Base-by-base conservation (phyloP, 2,797 vertebrate species). In the Arremon aurantiirostris region DNA sequence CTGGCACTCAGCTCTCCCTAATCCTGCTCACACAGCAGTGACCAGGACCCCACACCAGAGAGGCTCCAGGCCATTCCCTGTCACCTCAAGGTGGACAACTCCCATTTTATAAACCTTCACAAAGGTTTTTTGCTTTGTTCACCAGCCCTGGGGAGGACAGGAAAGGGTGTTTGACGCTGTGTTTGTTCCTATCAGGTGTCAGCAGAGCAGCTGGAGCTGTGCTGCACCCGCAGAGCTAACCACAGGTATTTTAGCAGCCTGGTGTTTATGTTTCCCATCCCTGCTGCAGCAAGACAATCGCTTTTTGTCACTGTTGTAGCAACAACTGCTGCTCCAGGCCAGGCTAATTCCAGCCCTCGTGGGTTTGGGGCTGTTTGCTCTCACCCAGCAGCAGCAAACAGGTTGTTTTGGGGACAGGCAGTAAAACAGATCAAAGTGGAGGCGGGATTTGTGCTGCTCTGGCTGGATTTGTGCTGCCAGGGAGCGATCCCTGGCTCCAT, bases 211-310 rank as follows among this genome's bases (percentile, higher is more conserved):
- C 89, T 59, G 66, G 78, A 86, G 88, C 75, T 2, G 27, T 4
- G 71, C 79, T 70, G 90, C 60, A 42, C 90, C 90, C 39, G 2
- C 95, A 91, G 88, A 86, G 47, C 85, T 86, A 65, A 94, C 94
- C 94, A 60, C 94, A 79, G 82, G 50, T 84, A 88, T 93, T 79
- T 90, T 32, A 88, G 85, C 85, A 47, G 50, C 20, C 80, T 66
- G 64, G 9, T 83, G 86, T 72, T 93, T 49, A 7, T 78, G 76
- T 61, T 88, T 60, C 27, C 87, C 82, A 79, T 70, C 87, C 82
- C 41, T 23, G 61, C 85, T 9, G 17, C 77, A 71, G 82, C 61
- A 4, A 90, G 46, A 18, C 71, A 12, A 12, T 35, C 5, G 0
- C 68, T 61, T 78, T 59, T 6, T 14, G 22, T 71, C 13, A 3